phyloP scores from a whole-genome alignment of 2,888 invertebrate species.

The Tipula lateralis region DNA sequence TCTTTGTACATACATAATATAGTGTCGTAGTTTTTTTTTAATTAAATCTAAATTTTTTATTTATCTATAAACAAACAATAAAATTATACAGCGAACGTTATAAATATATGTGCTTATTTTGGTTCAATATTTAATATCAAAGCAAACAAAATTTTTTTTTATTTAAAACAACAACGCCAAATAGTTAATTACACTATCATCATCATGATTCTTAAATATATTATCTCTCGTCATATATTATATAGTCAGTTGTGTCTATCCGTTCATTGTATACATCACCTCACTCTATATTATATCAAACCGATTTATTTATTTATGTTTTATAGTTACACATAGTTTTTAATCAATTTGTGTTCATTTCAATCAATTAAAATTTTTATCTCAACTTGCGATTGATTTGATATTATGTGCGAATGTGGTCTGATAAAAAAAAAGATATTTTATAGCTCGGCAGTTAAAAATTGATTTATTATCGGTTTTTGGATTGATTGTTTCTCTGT shows the following conservation, averaged over 20 bases:
- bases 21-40: not conserved
- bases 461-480: not conserved
- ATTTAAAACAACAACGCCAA: not conserved
- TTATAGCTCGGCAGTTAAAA: not conserved
- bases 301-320: not conserved
- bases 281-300: not conserved
- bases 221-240: not conserved
- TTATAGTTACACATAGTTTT: conserved; percentile 20
- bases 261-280: not conserved
- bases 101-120: not conserved
- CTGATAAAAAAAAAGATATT: not conserved
- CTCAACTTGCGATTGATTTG: not conserved
- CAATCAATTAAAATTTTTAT: not conserved
- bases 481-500: not conserved
- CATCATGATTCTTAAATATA: not conserved
- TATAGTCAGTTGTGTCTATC: not conserved
- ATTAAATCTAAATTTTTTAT: conserved; percentile 19
- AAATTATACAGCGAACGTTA: not conserved
- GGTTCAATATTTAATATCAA: not conserved
- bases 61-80: not conserved
- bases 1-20: not conserved
- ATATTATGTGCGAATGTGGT: not conserved
- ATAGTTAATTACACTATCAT: not conserved
- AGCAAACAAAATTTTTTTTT: not conserved
- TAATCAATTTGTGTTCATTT: conserved; percentile 11